Base-by-base conservation (phyloP, 2,888 invertebrate species). In the Cheilosia urbana region DNA sequence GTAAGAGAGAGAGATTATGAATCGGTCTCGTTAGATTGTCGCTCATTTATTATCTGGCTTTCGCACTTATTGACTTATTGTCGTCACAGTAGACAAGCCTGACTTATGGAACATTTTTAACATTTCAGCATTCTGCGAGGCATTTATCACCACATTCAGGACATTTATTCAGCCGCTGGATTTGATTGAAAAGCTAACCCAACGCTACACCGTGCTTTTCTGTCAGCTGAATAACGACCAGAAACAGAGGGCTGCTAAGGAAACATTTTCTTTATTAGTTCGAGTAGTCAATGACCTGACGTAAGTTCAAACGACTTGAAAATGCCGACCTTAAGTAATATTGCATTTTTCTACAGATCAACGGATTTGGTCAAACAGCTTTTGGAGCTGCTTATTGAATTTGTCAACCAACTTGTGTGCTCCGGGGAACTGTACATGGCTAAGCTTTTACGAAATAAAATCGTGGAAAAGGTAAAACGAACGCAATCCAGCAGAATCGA, bases 61-160 rank as follows among this genome's bases (percentile, higher is more conserved):
- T 51, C 73, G 79, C 75, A 84, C 79, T 21, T 47, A 40, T 60
- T 72, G 3, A 47, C 13, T 4, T 4, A 11, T 47, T 47, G 19
- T 9, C 2, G 9, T 19, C 3, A 37, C 4, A 37, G 37, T 13
- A 37, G 37, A 4, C 37, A 4, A 37, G 37, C 37, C 37, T 37
- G 13, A 7, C 45, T 17, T 3, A 47, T 6, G 6, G 6, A 47
- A 17, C 9, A 17, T 47, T 47, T 47, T 9, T n/a, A n/a, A 47
- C n/a, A 47, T 47, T 47, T n/a, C 77, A 92, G 92, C 91, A 80
- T 92, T 92, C 88, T 91, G 92, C 94, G 99, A 99, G 94, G 99
- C 99, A 87, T 99, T 99, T 93, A 94, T 99, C 89, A 98, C 98
- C 71, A 99, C 99, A 82, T 99, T 99, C 93, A 95, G 99, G 89